Percentiles rank a stretch among this genome's conserved stretches.
Evolutionary conservation across 2,113 vertebrate genomes (phyloP).

Genomic region (Thryonomys swinderianus): DNA sequence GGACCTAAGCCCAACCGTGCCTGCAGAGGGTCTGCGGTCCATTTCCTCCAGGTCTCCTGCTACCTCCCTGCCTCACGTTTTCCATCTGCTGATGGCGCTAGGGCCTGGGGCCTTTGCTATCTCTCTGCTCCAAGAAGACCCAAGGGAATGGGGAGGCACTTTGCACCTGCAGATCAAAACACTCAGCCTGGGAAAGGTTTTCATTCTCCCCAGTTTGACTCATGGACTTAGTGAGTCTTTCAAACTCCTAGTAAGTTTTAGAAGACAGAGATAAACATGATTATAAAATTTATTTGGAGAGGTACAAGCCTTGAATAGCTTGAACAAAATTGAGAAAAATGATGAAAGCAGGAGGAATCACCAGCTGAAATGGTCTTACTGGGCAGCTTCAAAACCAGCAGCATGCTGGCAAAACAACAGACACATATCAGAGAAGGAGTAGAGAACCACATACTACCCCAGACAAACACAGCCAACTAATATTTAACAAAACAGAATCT

Average conservation of each 20-base stretch:
- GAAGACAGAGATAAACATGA: not conserved
- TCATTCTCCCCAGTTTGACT: not conserved
- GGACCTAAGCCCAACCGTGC: not conserved
- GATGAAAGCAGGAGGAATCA: not conserved
- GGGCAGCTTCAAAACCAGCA: fast-evolving
- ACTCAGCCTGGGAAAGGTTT: not conserved
- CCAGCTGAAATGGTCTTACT: not conserved
- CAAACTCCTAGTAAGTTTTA: not conserved
- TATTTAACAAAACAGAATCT: too few relatives aligned
- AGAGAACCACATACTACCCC: not conserved
- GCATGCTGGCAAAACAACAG: not conserved
- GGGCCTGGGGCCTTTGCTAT: too few relatives aligned
- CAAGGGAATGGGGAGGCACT: not conserved
- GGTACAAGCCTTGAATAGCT: not conserved
- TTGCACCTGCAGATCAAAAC: not conserved
- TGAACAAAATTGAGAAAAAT: not conserved
- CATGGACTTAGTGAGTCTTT: not conserved
- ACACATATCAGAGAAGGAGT: not conserved
- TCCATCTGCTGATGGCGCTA: not conserved
- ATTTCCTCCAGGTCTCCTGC: not conserved
- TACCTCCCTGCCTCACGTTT: not conserved
- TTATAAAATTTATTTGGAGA: not conserved
- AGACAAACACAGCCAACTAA: not conserved
- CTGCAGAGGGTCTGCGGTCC: not conserved
- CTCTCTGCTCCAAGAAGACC: not conserved